Evolutionary conservation across 2,797 vertebrate species (phyloP), one percentile per base, ranked within the genome.

Genomic region (Anableps anableps): DNA sequence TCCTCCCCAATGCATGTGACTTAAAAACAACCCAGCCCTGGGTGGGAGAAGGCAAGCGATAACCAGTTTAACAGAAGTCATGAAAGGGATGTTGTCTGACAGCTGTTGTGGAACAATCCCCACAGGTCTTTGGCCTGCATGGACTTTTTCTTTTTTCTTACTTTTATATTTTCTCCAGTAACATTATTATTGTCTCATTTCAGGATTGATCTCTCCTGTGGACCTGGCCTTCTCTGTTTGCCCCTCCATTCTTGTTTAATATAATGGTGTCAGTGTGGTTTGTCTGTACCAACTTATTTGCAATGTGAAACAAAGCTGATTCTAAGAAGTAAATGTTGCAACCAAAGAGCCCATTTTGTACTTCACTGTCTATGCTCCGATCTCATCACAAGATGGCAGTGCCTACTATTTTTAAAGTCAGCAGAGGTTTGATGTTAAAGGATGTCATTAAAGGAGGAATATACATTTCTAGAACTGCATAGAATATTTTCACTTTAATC

Each of bases 341-440:
- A 78, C 74, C 83, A 80, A 17, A 2, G 9, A 53, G 29, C 45
- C 8, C 5, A 0, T 7, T 5, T 50, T 26, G 14, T 45, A 16
- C 0, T 14, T 2, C 0, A 0, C 58, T 1, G 4, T 26, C 5
- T 34, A 16, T 66, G 1, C 17, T 55, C 78, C 8, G 77, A 26
- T 47, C 16, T 78, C 9, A 64, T 85, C 90, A 89, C 85, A 80
- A 89, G 92, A 74, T 87, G 91, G 90, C 89, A 86, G 41, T 73
- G 48, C 53, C 79, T 1, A 36, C 62, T 26, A 17, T 45, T 41
- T 76, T 38, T 26, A 47, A 64, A 38, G 10, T 72, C 21, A 16
- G 41, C 31, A 23, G 13, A 36, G 11, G 29, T 58, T 75, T 64
- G 60, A 64, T 0, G 31, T 36, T 26, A n/a, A n/a, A 72, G n/a